Percentiles rank a stretch among this genome's conserved stretches.
Evolutionary conservation across 2,888 invertebrate genomes (phyloP).

Genomic region (Stictocephala bisonia): DNA sequence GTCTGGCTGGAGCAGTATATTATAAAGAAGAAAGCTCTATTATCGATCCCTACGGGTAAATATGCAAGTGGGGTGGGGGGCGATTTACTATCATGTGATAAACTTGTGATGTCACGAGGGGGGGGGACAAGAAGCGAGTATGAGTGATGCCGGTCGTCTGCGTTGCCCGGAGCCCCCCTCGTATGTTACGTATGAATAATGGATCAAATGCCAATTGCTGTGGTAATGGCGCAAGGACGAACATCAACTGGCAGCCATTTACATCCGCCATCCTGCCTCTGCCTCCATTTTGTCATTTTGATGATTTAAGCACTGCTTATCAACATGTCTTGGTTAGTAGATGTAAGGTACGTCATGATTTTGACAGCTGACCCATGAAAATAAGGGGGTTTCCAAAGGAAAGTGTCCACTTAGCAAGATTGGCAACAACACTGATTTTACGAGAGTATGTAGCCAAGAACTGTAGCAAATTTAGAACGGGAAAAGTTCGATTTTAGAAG

Average conservation of each 20-base stretch:
- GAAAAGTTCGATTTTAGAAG: too few relatives aligned
- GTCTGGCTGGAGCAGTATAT: too few relatives aligned
- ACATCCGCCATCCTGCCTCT: constrained; percentile 15
- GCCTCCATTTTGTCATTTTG: constrained; percentile 6
- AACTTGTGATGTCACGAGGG: constrained; percentile 36
- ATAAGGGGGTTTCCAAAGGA: not conserved
- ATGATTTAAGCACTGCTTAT: too few relatives aligned
- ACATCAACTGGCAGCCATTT: constrained; percentile 29
- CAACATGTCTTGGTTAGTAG: too few relatives aligned
- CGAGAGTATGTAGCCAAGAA: not conserved
- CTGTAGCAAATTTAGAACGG: not conserved
- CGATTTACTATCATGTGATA: constrained; percentile 35
- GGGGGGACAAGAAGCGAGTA: constrained; percentile 7
- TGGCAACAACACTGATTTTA: not conserved
- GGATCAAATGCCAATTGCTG: constrained; percentile 39
- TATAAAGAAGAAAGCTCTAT: constrained; percentile 40
- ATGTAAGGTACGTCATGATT: too few relatives aligned
- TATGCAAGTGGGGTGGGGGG: not conserved
- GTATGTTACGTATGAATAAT: constrained; percentile 46
- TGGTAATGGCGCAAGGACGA: constrained; percentile 35
- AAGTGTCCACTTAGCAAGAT: not conserved
- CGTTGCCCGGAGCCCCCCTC: constrained; percentile 28
- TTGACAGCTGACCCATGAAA: not conserved
- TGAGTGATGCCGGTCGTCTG: constrained; percentile 30
- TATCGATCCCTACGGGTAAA: constrained; percentile 12